Conservation (phyloP, 2,797 vertebrate genomes). For the Syncerus caffer region DNA sequence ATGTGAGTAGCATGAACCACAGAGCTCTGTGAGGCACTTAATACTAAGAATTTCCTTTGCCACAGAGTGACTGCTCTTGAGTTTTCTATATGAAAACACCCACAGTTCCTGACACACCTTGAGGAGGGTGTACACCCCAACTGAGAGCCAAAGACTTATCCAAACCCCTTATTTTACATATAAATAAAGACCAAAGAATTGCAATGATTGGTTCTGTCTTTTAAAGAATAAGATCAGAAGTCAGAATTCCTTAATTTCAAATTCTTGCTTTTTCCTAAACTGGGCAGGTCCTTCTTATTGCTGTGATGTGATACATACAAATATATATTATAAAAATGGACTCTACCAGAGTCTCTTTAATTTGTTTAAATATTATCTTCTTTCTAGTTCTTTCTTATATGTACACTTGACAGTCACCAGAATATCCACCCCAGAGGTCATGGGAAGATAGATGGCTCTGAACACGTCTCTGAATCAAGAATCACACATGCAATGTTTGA, state of each 20-base stretch:
- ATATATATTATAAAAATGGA: neutral
- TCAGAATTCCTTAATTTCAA: neutral
- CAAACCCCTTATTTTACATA: neutral
- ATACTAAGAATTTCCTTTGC: neutral
- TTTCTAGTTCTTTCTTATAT: neutral
- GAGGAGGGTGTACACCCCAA: neutral
- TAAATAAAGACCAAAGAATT: neutral
- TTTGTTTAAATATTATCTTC: neutral
- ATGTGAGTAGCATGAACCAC: neutral
- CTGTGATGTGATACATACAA: neutral
- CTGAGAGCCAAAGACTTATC: neutral
- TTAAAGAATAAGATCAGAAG: constrained; percentile 9
- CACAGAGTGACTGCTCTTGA: neutral
- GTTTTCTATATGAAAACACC: neutral
- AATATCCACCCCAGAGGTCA: neutral
- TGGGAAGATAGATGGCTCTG: neutral
- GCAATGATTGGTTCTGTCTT: neutral
- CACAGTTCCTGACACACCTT: neutral
- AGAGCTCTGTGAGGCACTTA: neutral
- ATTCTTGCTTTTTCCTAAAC: neutral
- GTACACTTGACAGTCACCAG: neutral
- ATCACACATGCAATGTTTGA: neutral
- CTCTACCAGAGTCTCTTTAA: neutral
- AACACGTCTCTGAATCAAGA: neutral
- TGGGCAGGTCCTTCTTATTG: neutral